These are phyloP conservation scores for Limnephilus rhombicus DNA, from an alignment of 2,888 invertebrate species.

Conservation along the genomic window DNA sequence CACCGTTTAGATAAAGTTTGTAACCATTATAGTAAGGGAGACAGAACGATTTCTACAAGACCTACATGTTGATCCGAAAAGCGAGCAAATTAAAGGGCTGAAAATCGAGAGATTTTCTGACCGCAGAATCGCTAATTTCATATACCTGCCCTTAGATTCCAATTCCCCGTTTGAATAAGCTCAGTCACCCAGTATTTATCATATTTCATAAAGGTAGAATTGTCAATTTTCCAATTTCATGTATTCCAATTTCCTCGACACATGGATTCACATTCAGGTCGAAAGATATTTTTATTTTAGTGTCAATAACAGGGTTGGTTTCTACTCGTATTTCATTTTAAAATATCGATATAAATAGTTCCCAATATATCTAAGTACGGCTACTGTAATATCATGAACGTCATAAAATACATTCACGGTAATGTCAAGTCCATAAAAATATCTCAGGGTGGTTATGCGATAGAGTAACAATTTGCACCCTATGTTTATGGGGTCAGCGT, in stretches of 20 bases:
- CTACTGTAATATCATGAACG: no score
- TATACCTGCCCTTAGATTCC: no score
- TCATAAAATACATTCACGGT: no score
- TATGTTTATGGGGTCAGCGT: background rate
- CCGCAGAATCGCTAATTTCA: background rate
- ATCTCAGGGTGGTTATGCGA: background rate
- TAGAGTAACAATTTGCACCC: background rate
- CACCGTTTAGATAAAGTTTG: no score
- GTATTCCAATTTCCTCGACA: background rate
- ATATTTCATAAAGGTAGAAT: background rate
- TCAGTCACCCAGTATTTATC: background rate
- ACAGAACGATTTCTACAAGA: no score
- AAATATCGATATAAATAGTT: background rate
- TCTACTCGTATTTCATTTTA: background rate
- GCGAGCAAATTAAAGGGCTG: background rate
- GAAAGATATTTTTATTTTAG: background rate
- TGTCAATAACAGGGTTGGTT: background rate
- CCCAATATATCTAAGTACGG: background rate
- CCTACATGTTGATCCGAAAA: no score
- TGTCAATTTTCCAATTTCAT: background rate
- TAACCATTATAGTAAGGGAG: no score
- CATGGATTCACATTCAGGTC: background rate
- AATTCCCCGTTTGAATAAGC: background rate
- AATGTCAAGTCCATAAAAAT: background rate
- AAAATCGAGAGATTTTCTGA: background rate